Base-by-base conservation (phyloP, 2,888 invertebrate genomes). In the Azorinus chamasolen region DNA sequence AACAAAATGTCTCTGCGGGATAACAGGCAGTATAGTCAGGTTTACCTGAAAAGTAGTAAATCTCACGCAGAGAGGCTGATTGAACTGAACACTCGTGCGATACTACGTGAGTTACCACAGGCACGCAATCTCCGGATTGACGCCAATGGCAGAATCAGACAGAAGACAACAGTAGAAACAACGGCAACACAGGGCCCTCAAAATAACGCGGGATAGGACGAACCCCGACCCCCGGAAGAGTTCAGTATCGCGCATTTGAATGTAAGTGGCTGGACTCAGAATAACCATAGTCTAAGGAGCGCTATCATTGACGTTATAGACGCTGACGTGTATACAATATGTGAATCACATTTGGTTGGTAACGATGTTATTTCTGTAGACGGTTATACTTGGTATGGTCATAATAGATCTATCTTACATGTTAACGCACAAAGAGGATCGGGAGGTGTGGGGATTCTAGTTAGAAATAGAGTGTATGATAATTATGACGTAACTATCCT, bases 201-300 rank as follows among this genome's bases (percentile, higher is more conserved):
- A 6, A 4, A 4, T 4, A 10, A 32, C 18, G 2, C 12, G 4
- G 25, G n/a, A 18, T 53, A 63, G 48, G 51, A 39, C 16, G 10
- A 45, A 22, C 18, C 68, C 68, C 68, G 63, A 6, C 58, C 53
- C 20, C 25, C 2, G 50, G 53, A 50, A 22, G 27, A 48, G 10
- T 48, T 54, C 0, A 69, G 16, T 46, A 14, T 79, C n/a, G 71
- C 69, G 1, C 74, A 79, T 10, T 14, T 69, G 12, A 79, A 79
- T 53, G 69, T 79, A n/a, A 64, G 75, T 46, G 65, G 69, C 18
- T 79, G 75, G 72, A 79, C 75, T 16, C 39, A 27, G 1, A 55
- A 68, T 45, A 79, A 75, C 24, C 14, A 59, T 39, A 41, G 20
- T 0, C 50, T 75, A 55, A 41, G 69, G 0, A 41, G 41, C 25